Base-by-base conservation (phyloP, 2,888 invertebrate species). In the Eristalis tenax region DNA sequence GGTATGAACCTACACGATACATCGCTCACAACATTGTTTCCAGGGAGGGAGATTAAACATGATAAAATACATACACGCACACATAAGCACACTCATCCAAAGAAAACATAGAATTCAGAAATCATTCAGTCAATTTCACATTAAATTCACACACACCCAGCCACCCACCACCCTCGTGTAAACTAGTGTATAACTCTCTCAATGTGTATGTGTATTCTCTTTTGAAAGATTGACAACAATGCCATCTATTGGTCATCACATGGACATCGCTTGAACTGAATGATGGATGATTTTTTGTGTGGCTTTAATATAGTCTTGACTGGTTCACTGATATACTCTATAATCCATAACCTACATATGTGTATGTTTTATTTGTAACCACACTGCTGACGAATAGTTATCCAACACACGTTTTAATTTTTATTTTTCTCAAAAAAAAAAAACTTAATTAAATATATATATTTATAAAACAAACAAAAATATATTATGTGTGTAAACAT, bases 181-280 rank as follows among this genome's bases (percentile, higher is more conserved):
- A 50, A 50, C 50, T 50, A 50, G 50, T n/a, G n/a, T 50, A 50
- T 63, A 50, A 50, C 50, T 50, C 70, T 80, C 35, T 83, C 59
- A 26, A 76, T 75, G 70, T 78, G 69, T 74, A 69, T 86, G 65
- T 82, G 50, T 78, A 75, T 86, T 86, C 75, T 86, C 86, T 86
- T 86, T 86, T 83, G 70, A 83, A 87, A 87, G 87, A 83, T 83
- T 80, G 76, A 83, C 79, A 83, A 87, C 87, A 87, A 83, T 80
- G 79, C 83, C 87, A 87, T 87, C 87, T 87, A 87, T 87, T 76
- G 87, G 87, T 79, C 87, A 83, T 87, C 83, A 87, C 83, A 87
- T 83, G 87, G 87, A 87, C 83, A 83, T 79, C 83, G 79, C 87
- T 87, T 83, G 76, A 83, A 83, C 79, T 87, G 87, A 87, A 87